These are phyloP conservation scores for Rhodophaea formosa DNA, from an alignment of 2,888 invertebrate genomes.

Conservation along the genomic window DNA sequence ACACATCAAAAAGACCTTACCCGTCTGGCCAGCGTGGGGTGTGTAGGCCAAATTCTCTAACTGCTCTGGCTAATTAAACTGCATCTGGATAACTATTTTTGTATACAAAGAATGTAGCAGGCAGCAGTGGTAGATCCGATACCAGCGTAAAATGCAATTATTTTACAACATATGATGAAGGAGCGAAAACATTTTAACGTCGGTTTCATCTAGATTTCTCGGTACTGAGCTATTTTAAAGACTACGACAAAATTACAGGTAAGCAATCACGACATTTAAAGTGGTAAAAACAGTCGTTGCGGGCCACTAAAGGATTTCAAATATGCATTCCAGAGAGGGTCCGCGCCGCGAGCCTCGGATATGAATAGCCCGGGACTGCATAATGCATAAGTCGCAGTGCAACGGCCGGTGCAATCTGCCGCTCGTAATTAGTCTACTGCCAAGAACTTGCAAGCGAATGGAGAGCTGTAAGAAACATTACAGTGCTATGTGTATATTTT, in stretches of 20 bases:
- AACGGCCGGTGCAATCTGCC: slow-evolving; percentile 57
- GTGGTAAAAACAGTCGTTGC: slow-evolving; percentile 15
- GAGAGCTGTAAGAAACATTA: background rate
- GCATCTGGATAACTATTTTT: too few relatives aligned
- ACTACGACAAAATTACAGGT: slow-evolving; percentile 10
- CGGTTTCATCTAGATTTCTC: background rate
- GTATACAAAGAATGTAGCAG: too few relatives aligned
- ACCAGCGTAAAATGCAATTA: background rate
- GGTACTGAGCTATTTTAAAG: slow-evolving; percentile 1
- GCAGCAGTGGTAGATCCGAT: background rate
- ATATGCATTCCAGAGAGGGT: slow-evolving; percentile 15
- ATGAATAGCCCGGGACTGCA: slow-evolving; percentile 36
- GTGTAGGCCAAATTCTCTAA: too few relatives aligned
- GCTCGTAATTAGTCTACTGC: slow-evolving; percentile 51
- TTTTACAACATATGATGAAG: background rate
- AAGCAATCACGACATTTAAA: slow-evolving; percentile 7
- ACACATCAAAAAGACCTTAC: too few relatives aligned
- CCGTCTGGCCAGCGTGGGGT: too few relatives aligned
- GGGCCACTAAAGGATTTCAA: slow-evolving; percentile 14
- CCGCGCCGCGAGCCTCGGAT: slow-evolving; percentile 22
- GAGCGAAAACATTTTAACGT: background rate
- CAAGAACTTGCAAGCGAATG: slow-evolving; percentile 15
- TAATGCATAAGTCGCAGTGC: slow-evolving; percentile 57
- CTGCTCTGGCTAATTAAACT: too few relatives aligned
- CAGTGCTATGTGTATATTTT: background rate